Conservation (phyloP, 2,797 vertebrate genomes). For the Emydoidea blandingii region DNA sequence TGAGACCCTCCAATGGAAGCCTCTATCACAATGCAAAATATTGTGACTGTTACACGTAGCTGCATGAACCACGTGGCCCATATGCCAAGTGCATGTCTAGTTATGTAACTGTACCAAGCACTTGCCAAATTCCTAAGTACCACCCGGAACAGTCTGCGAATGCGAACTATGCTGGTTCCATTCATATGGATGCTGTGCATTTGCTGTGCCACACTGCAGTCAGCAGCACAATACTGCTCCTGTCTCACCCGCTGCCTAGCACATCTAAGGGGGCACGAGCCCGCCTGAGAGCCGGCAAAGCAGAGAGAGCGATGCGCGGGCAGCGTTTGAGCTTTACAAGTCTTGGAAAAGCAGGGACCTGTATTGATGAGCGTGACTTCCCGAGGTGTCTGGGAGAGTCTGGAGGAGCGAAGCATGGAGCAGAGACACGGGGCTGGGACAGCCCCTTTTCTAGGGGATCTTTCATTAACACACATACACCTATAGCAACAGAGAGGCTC, state of each 20-base stretch:
- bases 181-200: neutral
- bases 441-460: rapidly evolving
- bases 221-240: rapidly evolving
- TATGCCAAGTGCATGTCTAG: slow-evolving; percentile 18
- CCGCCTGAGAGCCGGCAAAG: neutral
- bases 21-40: neutral
- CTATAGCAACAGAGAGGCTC: rapidly evolving
- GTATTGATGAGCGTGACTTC: neutral
- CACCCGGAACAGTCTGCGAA: neutral
- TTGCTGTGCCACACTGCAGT: neutral
- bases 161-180: neutral
- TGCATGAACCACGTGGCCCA: neutral
- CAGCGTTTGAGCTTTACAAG: neutral
- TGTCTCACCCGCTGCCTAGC: neutral
- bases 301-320: neutral
- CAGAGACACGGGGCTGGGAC: neutral
- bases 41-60: neutral
- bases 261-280: rapidly evolving
- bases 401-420: neutral
- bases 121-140: slow-evolving; percentile 8
- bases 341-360: neutral
- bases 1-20: neutral
- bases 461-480: neutral
- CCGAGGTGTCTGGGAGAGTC: neutral
- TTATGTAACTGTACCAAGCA: neutral